These are phyloP conservation scores for Solenopsis invicta DNA, from an alignment of 1,140 invertebrate genomes.

Conservation along the genomic window DNA sequence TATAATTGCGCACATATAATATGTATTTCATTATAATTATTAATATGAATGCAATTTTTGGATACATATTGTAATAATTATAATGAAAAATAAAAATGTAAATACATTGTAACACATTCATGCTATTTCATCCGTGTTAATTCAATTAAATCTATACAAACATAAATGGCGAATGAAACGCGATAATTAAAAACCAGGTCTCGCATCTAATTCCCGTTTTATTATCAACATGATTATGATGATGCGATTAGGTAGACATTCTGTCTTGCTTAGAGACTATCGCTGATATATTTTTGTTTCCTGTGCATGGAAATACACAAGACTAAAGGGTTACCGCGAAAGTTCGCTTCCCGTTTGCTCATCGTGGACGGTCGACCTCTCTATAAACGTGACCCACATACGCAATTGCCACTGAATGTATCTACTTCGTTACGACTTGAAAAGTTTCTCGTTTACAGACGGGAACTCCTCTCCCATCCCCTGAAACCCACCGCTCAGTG, in stretches of 20 bases:
- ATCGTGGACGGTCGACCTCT: slow-evolving; percentile 20
- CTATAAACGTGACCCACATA: slow-evolving; percentile 48
- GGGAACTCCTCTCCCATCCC: slow-evolving; percentile 6
- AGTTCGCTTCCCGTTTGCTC: slow-evolving; percentile 1
- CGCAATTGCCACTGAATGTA: slow-evolving; percentile 25
- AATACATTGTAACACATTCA: neutral
- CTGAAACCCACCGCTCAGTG: slow-evolving; percentile 5
- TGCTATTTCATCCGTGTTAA: neutral
- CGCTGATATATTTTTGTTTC: neutral
- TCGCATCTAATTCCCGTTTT: neutral
- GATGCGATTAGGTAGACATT: neutral
- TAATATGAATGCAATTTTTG: no score
- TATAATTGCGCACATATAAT: neutral
- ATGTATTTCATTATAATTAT: no score
- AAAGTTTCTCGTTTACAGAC: slow-evolving; percentile 35
- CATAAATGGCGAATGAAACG: neutral
- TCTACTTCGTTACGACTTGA: slow-evolving; percentile 3
- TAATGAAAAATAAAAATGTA: neutral
- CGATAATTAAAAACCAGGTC: slow-evolving; percentile 1
- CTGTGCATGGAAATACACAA: neutral
- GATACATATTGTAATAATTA: neutral
- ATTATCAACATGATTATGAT: neutral
- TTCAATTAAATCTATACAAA: neutral
- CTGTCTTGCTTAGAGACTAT: neutral
- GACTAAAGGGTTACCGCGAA: slow-evolving; percentile 8